Evolutionary conservation across 2,113 vertebrate genomes (phyloP).

Genomic region (Platichthys stellatus): DNA sequence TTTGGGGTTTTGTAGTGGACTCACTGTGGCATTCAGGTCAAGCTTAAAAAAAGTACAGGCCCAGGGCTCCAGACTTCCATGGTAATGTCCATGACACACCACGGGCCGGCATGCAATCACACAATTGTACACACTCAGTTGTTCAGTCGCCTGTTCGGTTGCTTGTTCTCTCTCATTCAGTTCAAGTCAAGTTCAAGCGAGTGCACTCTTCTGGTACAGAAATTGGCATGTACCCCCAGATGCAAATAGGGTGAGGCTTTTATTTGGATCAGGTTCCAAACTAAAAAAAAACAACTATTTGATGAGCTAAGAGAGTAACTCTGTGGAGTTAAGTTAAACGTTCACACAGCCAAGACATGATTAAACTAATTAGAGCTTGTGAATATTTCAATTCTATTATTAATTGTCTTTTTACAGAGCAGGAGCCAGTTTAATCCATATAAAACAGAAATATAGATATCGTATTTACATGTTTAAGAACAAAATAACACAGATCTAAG

Average conservation of each 20-base stretch:
- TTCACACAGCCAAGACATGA: not conserved
- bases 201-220: not conserved
- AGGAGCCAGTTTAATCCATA: no score
- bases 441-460: no score
- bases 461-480: no score
- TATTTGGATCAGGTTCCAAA: not conserved
- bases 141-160: not conserved
- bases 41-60: slow-evolving; percentile 62
- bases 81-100: slow-evolving; percentile 57
- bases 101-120: slow-evolving; percentile 17
- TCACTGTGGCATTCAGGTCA: slow-evolving; percentile 55
- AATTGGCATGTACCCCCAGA: not conserved
- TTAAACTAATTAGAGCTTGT: no score
- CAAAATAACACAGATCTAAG: no score
- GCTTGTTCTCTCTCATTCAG: slow-evolving; percentile 20
- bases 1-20: slow-evolving; percentile 11
- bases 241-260: not conserved
- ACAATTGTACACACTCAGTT: slow-evolving; percentile 17
- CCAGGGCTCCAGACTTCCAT: slow-evolving; percentile 47
- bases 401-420: no score
- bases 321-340: no score
- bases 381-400: no score
- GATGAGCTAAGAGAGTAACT: not conserved
- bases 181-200: not conserved
- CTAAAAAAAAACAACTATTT: not conserved